Evolutionary conservation across 2,888 invertebrate genomes (phyloP).

Genomic region (Drosophila anomalata): DNA sequence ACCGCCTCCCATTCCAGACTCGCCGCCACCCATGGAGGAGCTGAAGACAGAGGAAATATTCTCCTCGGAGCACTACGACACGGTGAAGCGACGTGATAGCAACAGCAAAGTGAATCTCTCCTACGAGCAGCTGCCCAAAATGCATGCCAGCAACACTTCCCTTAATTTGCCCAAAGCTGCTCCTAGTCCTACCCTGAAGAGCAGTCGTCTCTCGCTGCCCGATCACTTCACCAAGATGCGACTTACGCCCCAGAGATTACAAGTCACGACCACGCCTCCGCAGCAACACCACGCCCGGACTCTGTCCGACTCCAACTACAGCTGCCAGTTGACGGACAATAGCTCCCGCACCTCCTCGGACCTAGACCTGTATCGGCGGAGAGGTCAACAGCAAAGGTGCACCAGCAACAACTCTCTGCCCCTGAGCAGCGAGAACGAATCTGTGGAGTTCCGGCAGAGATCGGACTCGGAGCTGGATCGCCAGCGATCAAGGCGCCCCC

Average conservation of each 20-base stretch:
- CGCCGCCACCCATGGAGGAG: slow-evolving; percentile 87
- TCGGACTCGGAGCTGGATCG: slow-evolving; percentile 86
- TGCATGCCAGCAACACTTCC: slow-evolving; percentile 83
- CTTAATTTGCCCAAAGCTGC: slow-evolving; percentile 80
- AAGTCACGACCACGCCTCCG: slow-evolving; percentile 48
- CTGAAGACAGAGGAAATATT: slow-evolving; percentile 86
- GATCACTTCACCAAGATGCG: slow-evolving; percentile 82
- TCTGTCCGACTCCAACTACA: slow-evolving; percentile 83
- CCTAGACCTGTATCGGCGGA: slow-evolving; percentile 82
- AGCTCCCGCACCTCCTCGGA: slow-evolving; percentile 83
- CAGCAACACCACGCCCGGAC: slow-evolving; percentile 82
- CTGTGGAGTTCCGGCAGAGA: slow-evolving; percentile 85
- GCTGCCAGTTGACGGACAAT: slow-evolving; percentile 82
- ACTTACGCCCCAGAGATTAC: slow-evolving; percentile 44
- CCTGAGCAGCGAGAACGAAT: slow-evolving; percentile 82
- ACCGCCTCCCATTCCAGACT: slow-evolving; percentile 91
- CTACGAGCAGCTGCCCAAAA: slow-evolving; percentile 82
- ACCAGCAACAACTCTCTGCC: slow-evolving; percentile 81
- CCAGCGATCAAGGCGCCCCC: slow-evolving; percentile 88
- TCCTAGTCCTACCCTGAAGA: slow-evolving; percentile 70
- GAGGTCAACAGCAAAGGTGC: slow-evolving; percentile 77
- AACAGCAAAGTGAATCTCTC: slow-evolving; percentile 81
- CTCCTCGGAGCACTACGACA: slow-evolving; percentile 83
- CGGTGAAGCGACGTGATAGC: slow-evolving; percentile 82
- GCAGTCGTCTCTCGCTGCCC: slow-evolving; percentile 83